A percentile compares a stretch with the other conserved stretches of the same genome.
Conservation (phyloP, 1,140 invertebrate genomes). For the Pseudomyrmex flavicornis region DNA sequence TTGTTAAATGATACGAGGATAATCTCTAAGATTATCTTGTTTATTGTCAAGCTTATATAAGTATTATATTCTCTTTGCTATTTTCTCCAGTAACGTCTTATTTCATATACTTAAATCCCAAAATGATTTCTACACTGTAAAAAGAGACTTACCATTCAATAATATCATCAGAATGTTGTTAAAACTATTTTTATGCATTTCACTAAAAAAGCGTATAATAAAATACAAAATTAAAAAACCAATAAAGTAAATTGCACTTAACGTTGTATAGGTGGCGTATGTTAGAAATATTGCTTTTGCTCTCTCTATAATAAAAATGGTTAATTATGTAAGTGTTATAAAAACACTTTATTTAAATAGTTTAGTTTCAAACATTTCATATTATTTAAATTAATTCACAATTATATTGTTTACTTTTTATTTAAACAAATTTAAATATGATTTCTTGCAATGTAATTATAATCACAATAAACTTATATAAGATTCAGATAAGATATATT, state of each 20-base stretch:
- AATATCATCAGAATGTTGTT: conserved; percentile 6
- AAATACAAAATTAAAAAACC: not conserved
- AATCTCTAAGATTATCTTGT: not conserved
- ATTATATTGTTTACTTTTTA: too few species aligned
- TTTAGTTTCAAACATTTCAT: too few species aligned
- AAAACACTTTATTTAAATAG: too few species aligned
- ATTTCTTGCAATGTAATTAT: conserved; percentile 1
- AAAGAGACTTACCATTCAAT: conserved; percentile 8
- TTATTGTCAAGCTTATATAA: conserved; percentile 59
- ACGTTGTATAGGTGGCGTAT: not conserved
- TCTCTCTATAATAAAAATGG: not conserved
- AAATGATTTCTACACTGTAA: not conserved
- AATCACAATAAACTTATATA: conserved; percentile 3
- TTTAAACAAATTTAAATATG: too few species aligned
- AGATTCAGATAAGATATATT: not conserved
- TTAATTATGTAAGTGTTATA: not conserved
- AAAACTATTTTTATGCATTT: not conserved
- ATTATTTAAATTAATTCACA: too few species aligned
- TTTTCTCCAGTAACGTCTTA: not conserved
- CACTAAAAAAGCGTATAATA: too few species aligned
- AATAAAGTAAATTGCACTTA: conserved; percentile 4
- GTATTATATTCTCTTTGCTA: conserved; percentile 20
- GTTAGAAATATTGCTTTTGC: not conserved
- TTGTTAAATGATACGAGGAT: conserved; percentile 30
- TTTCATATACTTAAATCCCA: not conserved